Conservation (phyloP, 1,140 invertebrate species). For the Drosophila bocki region DNA sequence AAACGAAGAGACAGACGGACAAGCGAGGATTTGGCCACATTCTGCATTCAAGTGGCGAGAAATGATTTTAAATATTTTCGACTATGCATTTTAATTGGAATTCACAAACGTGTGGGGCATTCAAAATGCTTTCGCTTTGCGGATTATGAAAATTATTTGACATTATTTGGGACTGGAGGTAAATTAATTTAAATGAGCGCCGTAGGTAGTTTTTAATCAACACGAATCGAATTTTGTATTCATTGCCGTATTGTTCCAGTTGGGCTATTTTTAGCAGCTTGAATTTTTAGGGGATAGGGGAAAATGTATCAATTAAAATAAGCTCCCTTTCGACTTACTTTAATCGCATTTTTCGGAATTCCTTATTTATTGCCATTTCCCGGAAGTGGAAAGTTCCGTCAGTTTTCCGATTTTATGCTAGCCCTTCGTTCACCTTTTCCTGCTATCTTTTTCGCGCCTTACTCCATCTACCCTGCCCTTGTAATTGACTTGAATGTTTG, state of each 20-base stretch:
- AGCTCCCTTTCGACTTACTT: background rate
- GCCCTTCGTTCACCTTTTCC: constrained; percentile 2
- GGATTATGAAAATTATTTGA: constrained; percentile 37
- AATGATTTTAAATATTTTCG: constrained; percentile 53
- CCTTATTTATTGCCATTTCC: constrained; percentile 10
- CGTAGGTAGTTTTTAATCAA: constrained; percentile 24
- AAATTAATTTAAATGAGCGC: constrained; percentile 48
- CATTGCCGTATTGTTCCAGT: constrained; percentile 3
- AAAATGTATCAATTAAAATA: constrained; percentile 1
- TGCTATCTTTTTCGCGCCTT: constrained; percentile 1
- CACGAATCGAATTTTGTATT: constrained; percentile 6
- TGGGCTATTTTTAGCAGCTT: background rate
- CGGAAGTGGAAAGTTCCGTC: constrained; percentile 11
- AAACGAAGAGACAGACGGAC: background rate
- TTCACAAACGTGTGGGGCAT: constrained; percentile 19
- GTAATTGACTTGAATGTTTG: constrained; percentile 60
- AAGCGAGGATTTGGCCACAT: constrained; percentile 19
- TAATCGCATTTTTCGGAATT: background rate
- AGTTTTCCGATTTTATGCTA: constrained; percentile 2
- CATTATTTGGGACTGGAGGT: constrained; percentile 1
- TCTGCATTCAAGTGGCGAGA: constrained; percentile 42
- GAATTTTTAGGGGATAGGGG: background rate
- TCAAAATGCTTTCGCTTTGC: constrained; percentile 21
- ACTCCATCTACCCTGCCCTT: constrained; percentile 26
- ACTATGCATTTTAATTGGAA: constrained; percentile 43